phyloP scores from a whole-genome alignment of 2,797 vertebrate genomes.

The Glyptemys insculpta region DNA sequence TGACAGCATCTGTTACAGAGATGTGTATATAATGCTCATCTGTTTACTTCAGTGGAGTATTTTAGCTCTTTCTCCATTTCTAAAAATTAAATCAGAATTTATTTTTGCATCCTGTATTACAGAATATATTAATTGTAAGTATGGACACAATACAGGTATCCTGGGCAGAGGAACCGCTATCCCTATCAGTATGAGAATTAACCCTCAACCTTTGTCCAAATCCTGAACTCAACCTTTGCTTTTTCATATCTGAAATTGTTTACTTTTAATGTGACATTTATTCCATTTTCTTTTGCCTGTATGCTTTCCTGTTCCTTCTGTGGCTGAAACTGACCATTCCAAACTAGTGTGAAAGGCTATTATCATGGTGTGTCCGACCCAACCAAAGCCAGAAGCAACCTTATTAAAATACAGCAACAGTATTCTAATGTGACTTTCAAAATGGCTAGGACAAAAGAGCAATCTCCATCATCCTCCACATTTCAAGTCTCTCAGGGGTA shows the following conservation, averaged over 20 bases:
- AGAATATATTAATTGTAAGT: background rate
- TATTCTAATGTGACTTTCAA: background rate
- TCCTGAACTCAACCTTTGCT: background rate
- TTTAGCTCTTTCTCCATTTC: conserved; percentile 5
- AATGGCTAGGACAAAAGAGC: background rate
- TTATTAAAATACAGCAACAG: background rate
- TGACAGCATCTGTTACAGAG: background rate
- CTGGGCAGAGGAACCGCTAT: rapidly evolving
- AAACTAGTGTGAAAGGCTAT: background rate
- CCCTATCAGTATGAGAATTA: background rate
- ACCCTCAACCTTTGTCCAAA: background rate
- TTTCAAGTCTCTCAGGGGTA: background rate
- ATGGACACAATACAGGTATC: background rate
- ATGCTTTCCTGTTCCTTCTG: rapidly evolving
- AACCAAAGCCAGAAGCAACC: background rate
- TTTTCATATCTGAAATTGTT: background rate
- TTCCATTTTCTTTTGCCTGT: background rate
- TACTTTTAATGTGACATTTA: background rate
- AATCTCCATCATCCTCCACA: rapidly evolving
- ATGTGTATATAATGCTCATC: background rate
- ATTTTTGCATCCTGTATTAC: background rate
- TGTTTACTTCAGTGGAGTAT: conserved; percentile 21
- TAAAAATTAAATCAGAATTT: background rate
- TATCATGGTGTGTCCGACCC: background rate
- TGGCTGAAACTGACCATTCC: background rate